Evolutionary conservation across 1,140 invertebrate genomes (phyloP).

Genomic region (Drosophila lacteicornis): DNA sequence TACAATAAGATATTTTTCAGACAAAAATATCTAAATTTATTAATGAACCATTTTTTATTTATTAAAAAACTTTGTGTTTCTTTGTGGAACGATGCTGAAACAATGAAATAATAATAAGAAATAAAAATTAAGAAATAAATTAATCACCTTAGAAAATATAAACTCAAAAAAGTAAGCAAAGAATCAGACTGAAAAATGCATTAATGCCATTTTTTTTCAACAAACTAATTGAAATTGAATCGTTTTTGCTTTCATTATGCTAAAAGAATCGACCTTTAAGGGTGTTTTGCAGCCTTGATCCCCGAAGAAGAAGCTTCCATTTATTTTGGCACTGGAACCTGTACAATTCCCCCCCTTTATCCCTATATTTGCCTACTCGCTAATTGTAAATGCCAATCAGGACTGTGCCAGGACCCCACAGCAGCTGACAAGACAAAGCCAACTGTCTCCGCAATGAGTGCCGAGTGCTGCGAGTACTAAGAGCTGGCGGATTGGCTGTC

Average conservation of each 20-base stretch:
- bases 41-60: too few species aligned
- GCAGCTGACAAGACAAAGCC: constrained; percentile 48
- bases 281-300: constrained; percentile 17
- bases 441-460: constrained; percentile 31
- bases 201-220: background rate
- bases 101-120: too few species aligned
- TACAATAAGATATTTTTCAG: too few species aligned
- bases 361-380: constrained; percentile 74
- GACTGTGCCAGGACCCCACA: constrained; percentile 39
- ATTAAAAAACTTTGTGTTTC: too few species aligned
- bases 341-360: constrained; percentile 1
- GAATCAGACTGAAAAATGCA: background rate
- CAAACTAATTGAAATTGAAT: constrained; percentile 9
- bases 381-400: constrained; percentile 85
- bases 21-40: too few species aligned
- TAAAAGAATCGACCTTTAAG: constrained; percentile 8
- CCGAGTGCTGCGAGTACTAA: background rate
- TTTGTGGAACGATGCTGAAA: too few species aligned
- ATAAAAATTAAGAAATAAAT: too few species aligned
- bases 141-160: background rate
- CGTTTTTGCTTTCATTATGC: constrained; percentile 1
- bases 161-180: background rate
- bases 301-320: background rate
- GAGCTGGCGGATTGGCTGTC: constrained; percentile 20
- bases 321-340: constrained; percentile 48